phyloP scores from a whole-genome alignment of 2,797 vertebrate genomes.

The Sebastes steindachneri region DNA sequence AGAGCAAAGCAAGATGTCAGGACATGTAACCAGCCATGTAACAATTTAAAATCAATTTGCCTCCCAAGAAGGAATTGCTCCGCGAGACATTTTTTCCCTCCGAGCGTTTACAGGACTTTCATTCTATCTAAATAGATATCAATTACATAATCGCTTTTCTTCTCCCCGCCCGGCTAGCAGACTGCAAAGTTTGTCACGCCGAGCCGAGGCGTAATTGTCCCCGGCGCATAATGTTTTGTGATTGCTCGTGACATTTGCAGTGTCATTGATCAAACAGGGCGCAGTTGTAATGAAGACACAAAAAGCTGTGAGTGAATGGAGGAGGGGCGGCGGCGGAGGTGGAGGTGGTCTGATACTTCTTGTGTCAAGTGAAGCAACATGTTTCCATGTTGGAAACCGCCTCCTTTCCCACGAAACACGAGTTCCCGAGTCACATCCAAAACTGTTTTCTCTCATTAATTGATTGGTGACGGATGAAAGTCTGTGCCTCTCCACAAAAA shows the following conservation, averaged over 20 bases:
- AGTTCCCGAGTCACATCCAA: slow-evolving; percentile 17
- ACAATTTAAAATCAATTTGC: slow-evolving; percentile 87
- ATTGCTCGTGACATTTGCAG: slow-evolving; percentile 60
- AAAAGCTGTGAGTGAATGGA: not conserved
- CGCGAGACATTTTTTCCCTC: slow-evolving; percentile 53
- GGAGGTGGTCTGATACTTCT: not conserved
- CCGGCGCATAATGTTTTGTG: slow-evolving; percentile 17
- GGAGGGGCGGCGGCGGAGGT: not conserved
- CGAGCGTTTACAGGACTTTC: slow-evolving; percentile 67
- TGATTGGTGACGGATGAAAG: slow-evolving; percentile 42
- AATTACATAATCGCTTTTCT: slow-evolving; percentile 64
- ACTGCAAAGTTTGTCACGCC: slow-evolving; percentile 60
- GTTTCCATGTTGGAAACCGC: slow-evolving; percentile 27
- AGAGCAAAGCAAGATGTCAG: slow-evolving; percentile 78
- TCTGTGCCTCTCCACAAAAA: slow-evolving; percentile 4
- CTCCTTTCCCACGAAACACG: not conserved
- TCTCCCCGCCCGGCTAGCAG: slow-evolving; percentile 28
- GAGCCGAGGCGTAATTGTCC: slow-evolving; percentile 36
- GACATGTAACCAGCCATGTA: slow-evolving; percentile 84
- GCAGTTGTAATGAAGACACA: slow-evolving; percentile 39
- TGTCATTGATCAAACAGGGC: slow-evolving; percentile 54
- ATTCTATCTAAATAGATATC: slow-evolving; percentile 62
- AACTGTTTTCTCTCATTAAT: slow-evolving; percentile 36
- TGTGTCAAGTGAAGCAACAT: slow-evolving; percentile 46
- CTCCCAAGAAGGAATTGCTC: slow-evolving; percentile 78